Evolutionary conservation across 1,140 invertebrate genomes (phyloP).

Genomic region (Drosophila bocki): DNA sequence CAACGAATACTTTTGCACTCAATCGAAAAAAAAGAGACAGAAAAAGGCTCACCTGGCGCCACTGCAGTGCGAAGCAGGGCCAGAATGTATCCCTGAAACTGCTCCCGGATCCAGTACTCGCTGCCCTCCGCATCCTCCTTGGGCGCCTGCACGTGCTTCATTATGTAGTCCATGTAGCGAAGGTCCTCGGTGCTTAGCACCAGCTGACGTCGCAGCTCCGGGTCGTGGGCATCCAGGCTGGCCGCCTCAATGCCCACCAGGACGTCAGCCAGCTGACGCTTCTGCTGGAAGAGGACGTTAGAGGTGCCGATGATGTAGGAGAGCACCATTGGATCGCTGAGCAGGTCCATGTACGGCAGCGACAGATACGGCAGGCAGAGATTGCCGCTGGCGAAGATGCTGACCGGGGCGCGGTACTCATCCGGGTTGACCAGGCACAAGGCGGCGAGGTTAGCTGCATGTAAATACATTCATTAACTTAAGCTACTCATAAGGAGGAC

Average conservation of each 20-base stretch:
- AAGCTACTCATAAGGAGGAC: too few relatives aligned
- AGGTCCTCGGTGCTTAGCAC: slow-evolving; percentile 97
- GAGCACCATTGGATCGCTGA: slow-evolving; percentile 94
- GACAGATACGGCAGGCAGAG: slow-evolving; percentile 98
- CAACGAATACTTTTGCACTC: not conserved
- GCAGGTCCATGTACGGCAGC: slow-evolving; percentile 96
- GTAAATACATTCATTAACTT: not conserved
- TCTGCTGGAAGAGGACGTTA: slow-evolving; percentile 98
- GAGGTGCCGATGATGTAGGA: slow-evolving; percentile 98
- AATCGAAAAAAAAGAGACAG: not conserved
- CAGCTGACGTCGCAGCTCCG: slow-evolving; percentile 92
- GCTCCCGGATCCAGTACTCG: slow-evolving; percentile 97
- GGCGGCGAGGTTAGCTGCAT: slow-evolving; percentile 65
- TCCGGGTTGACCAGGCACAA: slow-evolving; percentile 87
- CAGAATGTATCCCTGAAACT: slow-evolving; percentile 96
- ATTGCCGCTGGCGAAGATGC: slow-evolving; percentile 96
- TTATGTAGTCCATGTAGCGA: slow-evolving; percentile 96
- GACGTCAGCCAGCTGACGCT: slow-evolving; percentile 96
- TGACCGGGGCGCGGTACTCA: slow-evolving; percentile 94
- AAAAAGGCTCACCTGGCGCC: slow-evolving; percentile 87
- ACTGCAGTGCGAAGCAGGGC: slow-evolving; percentile 94
- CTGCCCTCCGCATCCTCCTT: slow-evolving; percentile 94
- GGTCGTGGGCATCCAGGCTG: slow-evolving; percentile 95
- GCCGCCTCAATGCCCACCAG: slow-evolving; percentile 95
- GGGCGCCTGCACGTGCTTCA: slow-evolving; percentile 93